phyloP scores from a whole-genome alignment of 2,113 vertebrate genomes.

The Pantherophis guttatus region DNA sequence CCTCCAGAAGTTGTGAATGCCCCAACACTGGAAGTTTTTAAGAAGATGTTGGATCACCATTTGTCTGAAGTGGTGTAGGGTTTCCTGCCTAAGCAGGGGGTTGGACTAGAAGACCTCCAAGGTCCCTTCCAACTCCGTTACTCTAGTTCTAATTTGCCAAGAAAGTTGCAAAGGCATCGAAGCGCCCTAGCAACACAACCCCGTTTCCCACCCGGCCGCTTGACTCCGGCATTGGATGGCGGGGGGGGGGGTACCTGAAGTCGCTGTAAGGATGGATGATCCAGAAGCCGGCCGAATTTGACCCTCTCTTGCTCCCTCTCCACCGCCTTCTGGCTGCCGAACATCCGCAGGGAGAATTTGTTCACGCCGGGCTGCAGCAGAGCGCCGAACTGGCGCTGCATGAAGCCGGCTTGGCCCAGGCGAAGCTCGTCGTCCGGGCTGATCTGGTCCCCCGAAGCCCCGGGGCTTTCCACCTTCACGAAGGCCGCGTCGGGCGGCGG shows the following conservation, averaged over 20 bases:
- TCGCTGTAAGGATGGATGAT: slow-evolving; percentile 99
- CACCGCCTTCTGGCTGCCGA: slow-evolving; percentile 98
- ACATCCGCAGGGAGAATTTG: slow-evolving; percentile 99
- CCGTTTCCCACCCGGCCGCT: too few species aligned
- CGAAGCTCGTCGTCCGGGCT: slow-evolving; percentile 86
- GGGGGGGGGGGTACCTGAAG: slow-evolving; percentile 83
- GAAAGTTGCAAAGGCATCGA: too few species aligned
- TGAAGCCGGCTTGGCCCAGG: slow-evolving; percentile 90
- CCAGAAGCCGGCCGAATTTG: slow-evolving; percentile 97
- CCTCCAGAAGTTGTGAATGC: neutral
- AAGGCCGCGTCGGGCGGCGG: slow-evolving; percentile 68
- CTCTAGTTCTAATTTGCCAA: too few species aligned
- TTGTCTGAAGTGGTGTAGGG: neutral
- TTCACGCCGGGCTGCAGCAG: slow-evolving; percentile 99
- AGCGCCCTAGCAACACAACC: too few species aligned
- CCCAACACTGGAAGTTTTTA: neutral
- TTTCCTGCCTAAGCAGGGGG: too few species aligned
- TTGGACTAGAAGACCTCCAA: too few species aligned
- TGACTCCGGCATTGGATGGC: neutral
- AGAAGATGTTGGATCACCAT: neutral
- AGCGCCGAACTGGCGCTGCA: slow-evolving; percentile 95
- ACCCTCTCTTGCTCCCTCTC: slow-evolving; percentile 96
- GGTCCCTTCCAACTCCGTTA: too few species aligned
- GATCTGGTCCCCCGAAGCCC: slow-evolving; percentile 87
- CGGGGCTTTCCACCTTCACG: slow-evolving; percentile 83